Percentiles rank a stretch among this genome's conserved stretches.
These are phyloP conservation scores for Pteropus alecto DNA, from an alignment of 2,113 vertebrate genomes.

Conservation along the genomic window DNA sequence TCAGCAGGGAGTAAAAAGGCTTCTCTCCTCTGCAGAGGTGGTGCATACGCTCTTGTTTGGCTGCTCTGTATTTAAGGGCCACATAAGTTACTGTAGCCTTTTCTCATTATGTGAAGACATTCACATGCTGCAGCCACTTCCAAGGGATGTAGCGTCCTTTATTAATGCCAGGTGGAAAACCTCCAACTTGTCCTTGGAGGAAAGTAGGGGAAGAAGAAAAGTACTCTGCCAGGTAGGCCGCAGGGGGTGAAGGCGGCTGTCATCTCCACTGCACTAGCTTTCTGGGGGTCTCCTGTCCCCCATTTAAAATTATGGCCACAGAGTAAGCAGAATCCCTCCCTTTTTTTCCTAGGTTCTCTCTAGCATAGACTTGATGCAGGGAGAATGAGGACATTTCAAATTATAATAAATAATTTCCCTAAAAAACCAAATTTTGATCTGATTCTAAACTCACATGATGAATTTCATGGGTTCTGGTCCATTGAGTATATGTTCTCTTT, in stretches of 20 bases:
- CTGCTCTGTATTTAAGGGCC: neutral
- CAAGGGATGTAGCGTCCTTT: neutral
- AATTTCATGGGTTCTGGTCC: neutral
- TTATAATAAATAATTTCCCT: neutral
- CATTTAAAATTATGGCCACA: neutral
- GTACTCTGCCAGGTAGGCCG: neutral
- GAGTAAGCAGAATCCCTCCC: neutral
- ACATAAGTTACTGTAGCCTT: neutral
- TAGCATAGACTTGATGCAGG: neutral
- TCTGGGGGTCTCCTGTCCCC: no score
- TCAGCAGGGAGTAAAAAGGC: neutral
- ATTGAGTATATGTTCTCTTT: neutral
- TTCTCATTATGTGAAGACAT: neutral
- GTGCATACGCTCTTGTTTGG: rapidly evolving
- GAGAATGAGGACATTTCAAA: neutral
- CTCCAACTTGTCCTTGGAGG: neutral
- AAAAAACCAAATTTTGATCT: neutral
- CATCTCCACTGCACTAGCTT: neutral
- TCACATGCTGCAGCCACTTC: neutral
- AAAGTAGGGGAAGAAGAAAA: neutral
- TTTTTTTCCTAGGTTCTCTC: neutral
- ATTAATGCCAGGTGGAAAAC: neutral
- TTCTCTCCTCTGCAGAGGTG: rapidly evolving
- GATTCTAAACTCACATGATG: neutral
- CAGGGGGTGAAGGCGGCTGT: neutral